Conservation (phyloP, 2,888 invertebrate genomes). For the Pandemis corylana region DNA sequence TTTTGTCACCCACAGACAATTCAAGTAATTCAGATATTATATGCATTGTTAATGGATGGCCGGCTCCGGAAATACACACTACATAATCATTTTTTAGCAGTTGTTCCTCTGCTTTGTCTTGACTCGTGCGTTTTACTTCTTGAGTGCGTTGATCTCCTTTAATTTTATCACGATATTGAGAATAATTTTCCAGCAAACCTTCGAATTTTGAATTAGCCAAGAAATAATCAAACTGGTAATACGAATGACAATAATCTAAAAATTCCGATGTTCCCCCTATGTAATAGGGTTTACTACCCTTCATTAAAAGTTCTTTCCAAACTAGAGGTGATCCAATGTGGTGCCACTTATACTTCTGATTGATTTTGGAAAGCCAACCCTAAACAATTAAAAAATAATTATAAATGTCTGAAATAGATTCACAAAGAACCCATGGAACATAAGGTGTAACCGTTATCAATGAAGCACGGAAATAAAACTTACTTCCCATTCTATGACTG, state of each 20-base stretch:
- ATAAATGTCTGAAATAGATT: neutral
- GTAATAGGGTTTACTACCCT: slow-evolving; percentile 82
- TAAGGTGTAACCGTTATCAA: neutral
- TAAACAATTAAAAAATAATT: slow-evolving; percentile 49
- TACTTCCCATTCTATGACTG: slow-evolving; percentile 82
- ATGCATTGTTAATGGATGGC: slow-evolving; percentile 63
- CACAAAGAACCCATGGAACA: neutral
- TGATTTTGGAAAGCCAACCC: slow-evolving; percentile 81
- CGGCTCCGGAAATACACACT: slow-evolving; percentile 71
- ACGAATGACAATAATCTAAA: slow-evolving; percentile 86
- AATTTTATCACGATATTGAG: slow-evolving; percentile 63
- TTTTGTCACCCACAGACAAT: slow-evolving; percentile 53
- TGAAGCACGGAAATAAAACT: slow-evolving; percentile 1
- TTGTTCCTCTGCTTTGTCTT: slow-evolving; percentile 25
- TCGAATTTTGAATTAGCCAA: slow-evolving; percentile 62
- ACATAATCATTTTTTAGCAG: slow-evolving; percentile 51
- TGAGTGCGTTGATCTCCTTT: slow-evolving; percentile 47
- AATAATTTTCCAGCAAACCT: slow-evolving; percentile 58
- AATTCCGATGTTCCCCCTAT: slow-evolving; percentile 86
- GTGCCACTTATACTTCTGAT: slow-evolving; percentile 83
- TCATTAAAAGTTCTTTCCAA: slow-evolving; percentile 85
- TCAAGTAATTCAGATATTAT: slow-evolving; percentile 70
- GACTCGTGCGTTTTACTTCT: slow-evolving; percentile 31
- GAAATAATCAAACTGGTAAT: slow-evolving; percentile 79
- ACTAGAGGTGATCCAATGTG: slow-evolving; percentile 83